Conservation (phyloP, 2,797 vertebrate species). For the Jordanella pulchra region DNA sequence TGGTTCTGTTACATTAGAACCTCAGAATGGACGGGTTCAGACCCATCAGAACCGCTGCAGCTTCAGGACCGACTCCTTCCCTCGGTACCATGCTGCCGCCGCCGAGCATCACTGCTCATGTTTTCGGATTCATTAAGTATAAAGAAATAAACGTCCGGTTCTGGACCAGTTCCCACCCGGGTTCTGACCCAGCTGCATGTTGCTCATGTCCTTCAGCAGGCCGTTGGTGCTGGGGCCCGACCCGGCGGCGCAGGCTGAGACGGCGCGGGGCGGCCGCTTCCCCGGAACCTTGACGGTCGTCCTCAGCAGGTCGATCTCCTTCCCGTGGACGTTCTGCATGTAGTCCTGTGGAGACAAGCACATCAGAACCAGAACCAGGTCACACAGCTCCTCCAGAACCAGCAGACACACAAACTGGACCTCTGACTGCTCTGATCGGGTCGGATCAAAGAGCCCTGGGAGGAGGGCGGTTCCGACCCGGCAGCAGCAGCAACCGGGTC, state of each 20-base stretch:
- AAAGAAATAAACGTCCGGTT: background rate
- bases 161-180: constrained; percentile 77
- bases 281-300: constrained; percentile 97
- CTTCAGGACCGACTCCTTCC: no score
- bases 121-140: no score
- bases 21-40: no score
- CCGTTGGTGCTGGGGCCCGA: constrained; percentile 93
- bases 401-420: no score
- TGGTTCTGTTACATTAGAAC: no score
- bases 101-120: no score
- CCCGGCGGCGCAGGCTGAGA: constrained; percentile 86
- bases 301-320: constrained; percentile 94
- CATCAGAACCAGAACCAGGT: background rate
- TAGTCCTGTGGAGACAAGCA: constrained; percentile 83
- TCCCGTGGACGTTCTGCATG: constrained; percentile 98
- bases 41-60: no score
- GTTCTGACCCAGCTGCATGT: constrained; percentile 88
- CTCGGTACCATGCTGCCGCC: no score
- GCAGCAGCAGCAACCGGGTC: constrained; percentile 40
- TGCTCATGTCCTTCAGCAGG: constrained; percentile 92
- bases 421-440: constrained; percentile 5
- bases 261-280: constrained; percentile 92
- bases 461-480: constrained; percentile 35
- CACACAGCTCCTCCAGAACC: no score
- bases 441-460: constrained; percentile 11